Percentiles rank a stretch among this genome's conserved stretches.
phyloP scores from a whole-genome alignment of 2,888 invertebrate genomes.

The Lypha dubia region DNA sequence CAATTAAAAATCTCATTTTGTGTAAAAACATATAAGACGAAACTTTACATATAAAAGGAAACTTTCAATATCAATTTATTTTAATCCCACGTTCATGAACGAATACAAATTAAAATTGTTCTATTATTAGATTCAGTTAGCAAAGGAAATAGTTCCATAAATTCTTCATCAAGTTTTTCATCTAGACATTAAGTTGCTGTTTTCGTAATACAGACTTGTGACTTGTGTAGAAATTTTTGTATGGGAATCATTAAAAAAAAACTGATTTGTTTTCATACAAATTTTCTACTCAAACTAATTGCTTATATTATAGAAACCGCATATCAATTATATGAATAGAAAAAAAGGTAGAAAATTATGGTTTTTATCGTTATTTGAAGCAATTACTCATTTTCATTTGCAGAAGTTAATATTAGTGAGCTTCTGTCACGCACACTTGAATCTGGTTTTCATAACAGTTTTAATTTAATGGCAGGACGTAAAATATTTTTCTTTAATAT shows the following conservation, averaged over 20 bases:
- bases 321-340: neutral
- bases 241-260: too few relatives aligned
- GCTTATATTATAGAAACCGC: too few relatives aligned
- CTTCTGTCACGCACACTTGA: slow-evolving; percentile 3
- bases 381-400: slow-evolving; percentile 19
- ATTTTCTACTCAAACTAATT: too few relatives aligned
- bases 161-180: neutral
- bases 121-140: neutral
- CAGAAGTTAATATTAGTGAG: slow-evolving; percentile 5
- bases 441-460: neutral
- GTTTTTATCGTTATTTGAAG: neutral
- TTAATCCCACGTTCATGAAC: neutral
- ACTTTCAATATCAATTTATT: neutral
- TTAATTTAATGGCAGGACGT: neutral
- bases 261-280: too few relatives aligned
- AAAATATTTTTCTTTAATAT: neutral
- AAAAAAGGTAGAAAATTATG: neutral
- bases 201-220: too few relatives aligned
- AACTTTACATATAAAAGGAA: neutral
- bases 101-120: neutral
- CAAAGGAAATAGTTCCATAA: neutral
- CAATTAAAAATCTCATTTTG: neutral
- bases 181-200: neutral
- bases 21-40: neutral
- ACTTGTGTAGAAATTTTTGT: too few relatives aligned